These are phyloP conservation scores for Engystomops pustulosus DNA, from an alignment of 2,113 vertebrate species.

Conservation along the genomic window DNA sequence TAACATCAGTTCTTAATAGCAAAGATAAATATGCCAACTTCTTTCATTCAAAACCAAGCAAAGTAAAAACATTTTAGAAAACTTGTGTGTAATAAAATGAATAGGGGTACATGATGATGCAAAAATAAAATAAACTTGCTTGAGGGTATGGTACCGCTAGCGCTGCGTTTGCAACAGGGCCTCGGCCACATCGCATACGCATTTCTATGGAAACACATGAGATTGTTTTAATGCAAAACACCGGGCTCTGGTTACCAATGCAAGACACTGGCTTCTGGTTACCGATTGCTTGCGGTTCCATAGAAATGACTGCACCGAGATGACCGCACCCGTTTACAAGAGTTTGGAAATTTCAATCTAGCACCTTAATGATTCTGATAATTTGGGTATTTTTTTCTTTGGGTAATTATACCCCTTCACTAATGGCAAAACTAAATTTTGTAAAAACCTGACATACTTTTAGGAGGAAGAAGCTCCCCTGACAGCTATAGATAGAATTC, in stretches of 20 bases:
- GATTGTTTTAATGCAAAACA: no score
- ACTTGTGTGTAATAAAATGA: not conserved
- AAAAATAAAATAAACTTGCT: no score
- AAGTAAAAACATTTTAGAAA: not conserved
- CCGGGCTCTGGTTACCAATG: no score
- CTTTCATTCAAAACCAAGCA: not conserved
- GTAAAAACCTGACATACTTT: conserved; percentile 4
- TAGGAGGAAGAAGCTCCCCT: not conserved
- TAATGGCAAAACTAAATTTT: not conserved
- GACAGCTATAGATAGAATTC: not conserved
- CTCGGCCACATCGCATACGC: no score
- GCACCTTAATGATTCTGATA: not conserved
- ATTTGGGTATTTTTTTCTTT: not conserved
- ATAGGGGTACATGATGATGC: no score
- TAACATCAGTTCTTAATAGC: not conserved
- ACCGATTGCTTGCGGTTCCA: no score
- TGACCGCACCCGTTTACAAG: no score
- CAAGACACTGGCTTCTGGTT: no score
- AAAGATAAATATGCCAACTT: not conserved
- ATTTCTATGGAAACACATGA: no score
- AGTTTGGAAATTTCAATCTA: not conserved
- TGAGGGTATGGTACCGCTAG: no score
- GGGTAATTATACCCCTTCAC: not conserved
- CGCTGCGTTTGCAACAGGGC: no score
- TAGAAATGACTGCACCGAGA: no score